Base-by-base conservation (phyloP, 2,888 invertebrate genomes). In the Drosophila affinis region DNA sequence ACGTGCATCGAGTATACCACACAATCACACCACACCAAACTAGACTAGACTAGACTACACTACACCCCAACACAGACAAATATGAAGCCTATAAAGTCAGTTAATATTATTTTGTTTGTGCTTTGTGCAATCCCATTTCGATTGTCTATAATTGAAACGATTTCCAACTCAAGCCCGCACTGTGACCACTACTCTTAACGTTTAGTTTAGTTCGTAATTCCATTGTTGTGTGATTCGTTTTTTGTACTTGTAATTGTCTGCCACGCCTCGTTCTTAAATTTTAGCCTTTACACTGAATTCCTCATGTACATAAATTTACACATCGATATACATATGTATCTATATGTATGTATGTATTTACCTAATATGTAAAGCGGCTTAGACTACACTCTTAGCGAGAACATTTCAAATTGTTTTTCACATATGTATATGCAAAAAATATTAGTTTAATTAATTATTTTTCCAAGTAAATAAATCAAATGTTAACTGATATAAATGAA, bases 1-100 rank as follows among this genome's bases (percentile, higher is more conserved):
- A 89, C 76, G 81, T 85, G 89, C 89, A 89, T 88, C 83, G 83
- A 83, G 81, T 88, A 81, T 88, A 81, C 88, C 82, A 81, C 62
- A 76, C 24, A 68, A 65, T 5, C 5, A 24, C 5, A 4, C 4
- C 24, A 24, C 24, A 24, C 24, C 24, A 24, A 4, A 24, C 24
- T 0, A 21, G 3, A 21, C 21, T 17, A 55, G n/a, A 64, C 34
- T 34, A 56, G 27, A 47, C 60, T 47, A 47, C 14, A 44, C 47
- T 45, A 56, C 39, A 47, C 21, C 46, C 61, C 21, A 52, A 52
- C 52, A 55, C 34, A 62, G 32, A 48, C 47, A 48, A 52, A 62
- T 34, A 63, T 21, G 3, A 21, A 21, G 56, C 56, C 70, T 67
- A 64, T 59, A 68, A 58, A 56, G 60, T 70, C 65, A 75, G 60